Conservation (phyloP, 2,113 vertebrate species). For the Mugil cephalus region DNA sequence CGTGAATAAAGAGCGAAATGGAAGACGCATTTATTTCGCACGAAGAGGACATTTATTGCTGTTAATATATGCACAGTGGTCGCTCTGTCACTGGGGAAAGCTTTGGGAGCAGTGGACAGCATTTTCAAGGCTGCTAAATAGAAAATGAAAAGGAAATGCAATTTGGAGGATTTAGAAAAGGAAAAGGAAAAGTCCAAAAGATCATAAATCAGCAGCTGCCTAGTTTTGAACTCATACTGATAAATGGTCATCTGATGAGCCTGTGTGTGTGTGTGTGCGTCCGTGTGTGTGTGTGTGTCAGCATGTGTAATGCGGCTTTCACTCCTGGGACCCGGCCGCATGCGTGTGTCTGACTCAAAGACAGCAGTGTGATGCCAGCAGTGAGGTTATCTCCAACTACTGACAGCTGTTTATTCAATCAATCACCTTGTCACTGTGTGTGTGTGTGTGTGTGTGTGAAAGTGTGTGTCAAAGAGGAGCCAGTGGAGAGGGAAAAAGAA, state of each 20-base stretch:
- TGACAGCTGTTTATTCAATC: slow-evolving; percentile 98
- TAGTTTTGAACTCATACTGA: slow-evolving; percentile 48
- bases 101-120: neutral
- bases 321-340: slow-evolving; percentile 64
- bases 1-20: slow-evolving; percentile 24
- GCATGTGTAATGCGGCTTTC: slow-evolving; percentile 57
- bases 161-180: slow-evolving; percentile 20
- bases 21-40: slow-evolving; percentile 37
- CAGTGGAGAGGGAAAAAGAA: slow-evolving; percentile 87
- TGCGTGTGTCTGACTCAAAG: slow-evolving; percentile 51
- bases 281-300: slow-evolving; percentile 44
- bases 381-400: slow-evolving; percentile 80
- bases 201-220: slow-evolving; percentile 62
- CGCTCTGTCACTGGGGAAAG: slow-evolving; percentile 1
- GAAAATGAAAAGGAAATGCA: neutral
- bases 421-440: slow-evolving; percentile 91
- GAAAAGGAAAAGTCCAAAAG: slow-evolving; percentile 16
- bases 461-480: slow-evolving; percentile 35
- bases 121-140: neutral
- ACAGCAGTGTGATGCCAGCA: slow-evolving; percentile 73
- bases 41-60: slow-evolving; percentile 9
- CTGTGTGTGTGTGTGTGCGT: slow-evolving; percentile 39
- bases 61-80: neutral
- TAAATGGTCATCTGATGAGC: slow-evolving; percentile 65
- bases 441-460: slow-evolving; percentile 83